Percentiles rank a stretch among this genome's conserved stretches.
phyloP scores from a whole-genome alignment of 2,888 invertebrate species.

The Orchesella flavescens region DNA sequence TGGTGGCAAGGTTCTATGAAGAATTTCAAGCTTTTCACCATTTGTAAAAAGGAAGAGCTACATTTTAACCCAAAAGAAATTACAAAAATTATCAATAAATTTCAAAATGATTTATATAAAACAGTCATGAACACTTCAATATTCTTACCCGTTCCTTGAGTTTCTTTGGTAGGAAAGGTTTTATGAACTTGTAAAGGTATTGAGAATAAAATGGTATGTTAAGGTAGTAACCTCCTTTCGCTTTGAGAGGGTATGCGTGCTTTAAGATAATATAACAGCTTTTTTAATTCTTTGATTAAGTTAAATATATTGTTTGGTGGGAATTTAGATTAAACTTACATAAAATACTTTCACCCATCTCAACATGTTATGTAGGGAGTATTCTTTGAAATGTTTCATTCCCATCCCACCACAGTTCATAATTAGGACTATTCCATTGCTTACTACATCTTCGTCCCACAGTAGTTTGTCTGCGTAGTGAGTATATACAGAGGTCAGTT shows the following conservation, averaged over 20 bases:
- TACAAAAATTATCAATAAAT: too few species aligned
- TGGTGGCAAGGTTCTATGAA: neutral
- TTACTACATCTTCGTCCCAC: slow-evolving; percentile 4
- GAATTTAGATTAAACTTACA: too few species aligned
- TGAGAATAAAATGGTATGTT: slow-evolving; percentile 9
- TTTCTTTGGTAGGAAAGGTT: slow-evolving; percentile 40
- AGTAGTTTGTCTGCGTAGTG: neutral
- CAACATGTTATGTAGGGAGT: slow-evolving; percentile 27
- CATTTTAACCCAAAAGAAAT: too few species aligned
- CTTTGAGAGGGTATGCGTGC: slow-evolving; percentile 19
- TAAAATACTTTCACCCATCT: slow-evolving; percentile 27
- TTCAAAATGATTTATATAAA: too few species aligned
- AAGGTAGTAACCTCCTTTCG: slow-evolving; percentile 27
- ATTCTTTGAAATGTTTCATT: slow-evolving; percentile 34
- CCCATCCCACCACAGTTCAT: slow-evolving; percentile 40
- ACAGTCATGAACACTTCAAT: too few species aligned
- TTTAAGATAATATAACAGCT: too few species aligned
- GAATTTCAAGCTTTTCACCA: neutral
- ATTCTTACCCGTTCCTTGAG: slow-evolving; percentile 27
- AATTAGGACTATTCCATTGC: slow-evolving; percentile 32
- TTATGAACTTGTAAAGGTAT: slow-evolving; percentile 12
- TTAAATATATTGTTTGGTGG: too few species aligned
- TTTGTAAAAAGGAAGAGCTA: neutral
- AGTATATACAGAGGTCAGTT: too few species aligned
- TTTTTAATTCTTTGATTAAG: too few species aligned